These are phyloP conservation scores for Dasypogon diadema DNA, from an alignment of 2,888 invertebrate genomes.

Conservation along the genomic window DNA sequence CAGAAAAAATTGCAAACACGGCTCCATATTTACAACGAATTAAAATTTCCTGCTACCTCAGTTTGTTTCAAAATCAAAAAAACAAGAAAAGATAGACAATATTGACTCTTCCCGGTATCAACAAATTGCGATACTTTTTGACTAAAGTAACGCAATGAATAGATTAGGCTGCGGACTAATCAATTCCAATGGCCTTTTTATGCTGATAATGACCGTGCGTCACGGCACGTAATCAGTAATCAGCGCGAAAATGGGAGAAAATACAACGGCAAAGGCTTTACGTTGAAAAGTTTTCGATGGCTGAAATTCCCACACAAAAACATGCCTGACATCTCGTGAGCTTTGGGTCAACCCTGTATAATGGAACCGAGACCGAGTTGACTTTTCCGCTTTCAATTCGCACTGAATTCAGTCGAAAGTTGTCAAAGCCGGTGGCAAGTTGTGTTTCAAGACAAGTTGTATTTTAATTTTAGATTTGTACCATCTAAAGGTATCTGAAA, in stretches of 20 bases:
- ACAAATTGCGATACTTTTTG: no score
- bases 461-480: background rate
- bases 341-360: background rate
- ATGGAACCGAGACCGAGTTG: slow-evolving; percentile 25
- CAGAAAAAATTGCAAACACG: background rate
- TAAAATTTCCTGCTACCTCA: background rate
- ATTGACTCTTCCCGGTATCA: background rate
- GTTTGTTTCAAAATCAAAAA: background rate
- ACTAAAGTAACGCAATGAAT: no score
- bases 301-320: background rate
- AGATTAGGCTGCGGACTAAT: no score
- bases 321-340: background rate
- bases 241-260: background rate
- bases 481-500: slow-evolving; percentile 5
- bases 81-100: background rate
- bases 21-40: background rate
- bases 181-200: no score
- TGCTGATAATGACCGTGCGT: no score
- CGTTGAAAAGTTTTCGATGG: background rate
- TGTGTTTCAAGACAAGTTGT: background rate
- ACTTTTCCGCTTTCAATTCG: background rate
- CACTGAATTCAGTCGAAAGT: slow-evolving; percentile 17
- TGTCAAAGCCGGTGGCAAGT: slow-evolving; percentile 34
- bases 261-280: no score
- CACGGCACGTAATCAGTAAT: slow-evolving; percentile 37